These are phyloP conservation scores for Octopus sinensis DNA, from an alignment of 1,140 invertebrate species.

Conservation along the genomic window DNA sequence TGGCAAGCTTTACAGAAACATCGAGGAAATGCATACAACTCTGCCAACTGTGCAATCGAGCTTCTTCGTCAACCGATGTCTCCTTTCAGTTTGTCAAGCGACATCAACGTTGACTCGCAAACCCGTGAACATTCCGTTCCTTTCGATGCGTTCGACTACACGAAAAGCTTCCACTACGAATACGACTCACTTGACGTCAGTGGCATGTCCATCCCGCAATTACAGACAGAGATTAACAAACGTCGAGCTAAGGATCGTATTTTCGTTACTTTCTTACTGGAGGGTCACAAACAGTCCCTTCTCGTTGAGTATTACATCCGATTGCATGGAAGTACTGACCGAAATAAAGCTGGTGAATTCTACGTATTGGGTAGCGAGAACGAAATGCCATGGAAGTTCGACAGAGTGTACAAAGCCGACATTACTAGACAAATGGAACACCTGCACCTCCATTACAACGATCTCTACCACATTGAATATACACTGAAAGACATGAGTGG, in stretches of 20 bases:
- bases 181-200: conserved; percentile 30
- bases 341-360: conserved; percentile 28
- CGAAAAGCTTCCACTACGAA: conserved; percentile 25
- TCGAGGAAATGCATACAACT: conserved; percentile 28
- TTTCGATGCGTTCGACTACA: conserved; percentile 25
- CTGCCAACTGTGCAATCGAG: conserved; percentile 29
- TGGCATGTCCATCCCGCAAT: conserved; percentile 23
- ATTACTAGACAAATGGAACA: conserved; percentile 24
- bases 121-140: conserved; percentile 29
- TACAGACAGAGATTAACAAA: conserved; percentile 17
- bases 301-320: conserved; percentile 18
- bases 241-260: conserved; percentile 18
- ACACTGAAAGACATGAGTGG: conserved; percentile 19
- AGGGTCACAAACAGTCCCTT: conserved; percentile 26
- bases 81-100: conserved; percentile 13
- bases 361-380: conserved; percentile 29
- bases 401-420: conserved; percentile 31
- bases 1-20: conserved; percentile 33
- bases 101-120: conserved; percentile 5
- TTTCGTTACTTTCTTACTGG: conserved; percentile 30
- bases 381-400: conserved; percentile 29
- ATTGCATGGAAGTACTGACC: not conserved
- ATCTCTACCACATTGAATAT: conserved; percentile 22
- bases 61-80: conserved; percentile 20
- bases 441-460: conserved; percentile 19